phyloP scores from a whole-genome alignment of 2,797 vertebrate species.

The Danio aesculapii region DNA sequence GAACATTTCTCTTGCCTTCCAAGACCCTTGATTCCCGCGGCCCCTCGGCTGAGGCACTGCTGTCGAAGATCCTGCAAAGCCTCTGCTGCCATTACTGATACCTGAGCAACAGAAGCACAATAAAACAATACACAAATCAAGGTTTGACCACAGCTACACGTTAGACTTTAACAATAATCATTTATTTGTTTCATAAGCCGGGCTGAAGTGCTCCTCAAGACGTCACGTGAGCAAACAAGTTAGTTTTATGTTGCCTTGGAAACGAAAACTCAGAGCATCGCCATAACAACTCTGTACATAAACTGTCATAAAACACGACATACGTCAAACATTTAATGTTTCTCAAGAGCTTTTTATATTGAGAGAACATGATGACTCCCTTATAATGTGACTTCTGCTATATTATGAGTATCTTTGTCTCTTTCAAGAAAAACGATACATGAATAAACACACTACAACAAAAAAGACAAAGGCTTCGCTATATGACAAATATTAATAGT shows the following conservation, averaged over 20 bases:
- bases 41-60: constrained; percentile 73
- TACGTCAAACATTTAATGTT: neutral
- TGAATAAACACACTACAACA: neutral
- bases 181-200: no score
- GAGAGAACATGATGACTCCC: neutral
- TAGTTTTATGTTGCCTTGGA: constrained; percentile 46
- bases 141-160: neutral
- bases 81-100: constrained; percentile 19
- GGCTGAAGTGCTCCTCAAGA: neutral
- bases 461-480: neutral
- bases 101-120: no score
- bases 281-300: constrained; percentile 42
- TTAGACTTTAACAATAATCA: no score
- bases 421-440: neutral
- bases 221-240: constrained; percentile 44
- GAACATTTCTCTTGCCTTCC: constrained; percentile 67
- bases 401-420: neutral
- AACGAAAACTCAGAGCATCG: constrained; percentile 49
- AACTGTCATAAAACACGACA: neutral
- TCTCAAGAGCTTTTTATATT: neutral
- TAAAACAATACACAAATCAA: neutral
- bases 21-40: constrained; percentile 74
- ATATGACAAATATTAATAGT: neutral
- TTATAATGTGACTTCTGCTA: neutral
- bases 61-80: constrained; percentile 68